Conservation (phyloP, 2,888 invertebrate species). For the Ornithoptera priamus region DNA sequence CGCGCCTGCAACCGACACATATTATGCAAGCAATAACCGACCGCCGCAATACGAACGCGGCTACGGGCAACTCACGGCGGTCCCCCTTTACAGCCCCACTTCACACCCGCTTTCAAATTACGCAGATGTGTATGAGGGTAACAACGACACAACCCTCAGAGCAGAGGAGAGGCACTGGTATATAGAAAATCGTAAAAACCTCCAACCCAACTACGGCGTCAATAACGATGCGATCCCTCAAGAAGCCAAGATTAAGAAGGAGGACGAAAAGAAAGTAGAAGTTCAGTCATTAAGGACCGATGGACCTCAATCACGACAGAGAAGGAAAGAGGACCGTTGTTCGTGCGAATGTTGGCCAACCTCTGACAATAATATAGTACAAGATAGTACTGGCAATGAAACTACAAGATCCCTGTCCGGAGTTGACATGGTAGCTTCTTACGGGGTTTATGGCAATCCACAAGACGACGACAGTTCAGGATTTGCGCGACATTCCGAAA, state of each 20-base stretch:
- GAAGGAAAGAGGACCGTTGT: conserved; percentile 74
- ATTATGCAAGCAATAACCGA: conserved; percentile 68
- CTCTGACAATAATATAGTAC: conserved; percentile 65
- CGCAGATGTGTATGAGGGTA: conserved; percentile 76
- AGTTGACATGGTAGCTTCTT: conserved; percentile 77
- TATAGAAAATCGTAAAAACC: conserved; percentile 75
- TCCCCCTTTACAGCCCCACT: conserved; percentile 68
- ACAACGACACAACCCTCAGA: conserved; percentile 75
- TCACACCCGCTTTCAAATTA: conserved; percentile 73
- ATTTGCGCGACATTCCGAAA: conserved; percentile 68
- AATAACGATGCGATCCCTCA: conserved; percentile 64
- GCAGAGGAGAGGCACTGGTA: conserved; percentile 78
- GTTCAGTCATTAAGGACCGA: conserved; percentile 58
- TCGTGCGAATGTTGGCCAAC: conserved; percentile 79
- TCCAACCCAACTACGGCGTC: conserved; percentile 65
- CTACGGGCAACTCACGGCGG: conserved; percentile 67
- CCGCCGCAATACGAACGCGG: conserved; percentile 74
- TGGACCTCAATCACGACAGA: conserved; percentile 60
- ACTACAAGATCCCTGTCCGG: conserved; percentile 72
- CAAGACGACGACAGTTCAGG: conserved; percentile 75
- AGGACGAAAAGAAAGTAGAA: conserved; percentile 71
- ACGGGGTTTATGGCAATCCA: conserved; percentile 75
- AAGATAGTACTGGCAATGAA: conserved; percentile 61
- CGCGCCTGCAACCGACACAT: conserved; percentile 73
- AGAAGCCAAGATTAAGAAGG: conserved; percentile 75